These are phyloP conservation scores for Caracal caracal DNA, from an alignment of 2,113 vertebrate species.

Conservation along the genomic window DNA sequence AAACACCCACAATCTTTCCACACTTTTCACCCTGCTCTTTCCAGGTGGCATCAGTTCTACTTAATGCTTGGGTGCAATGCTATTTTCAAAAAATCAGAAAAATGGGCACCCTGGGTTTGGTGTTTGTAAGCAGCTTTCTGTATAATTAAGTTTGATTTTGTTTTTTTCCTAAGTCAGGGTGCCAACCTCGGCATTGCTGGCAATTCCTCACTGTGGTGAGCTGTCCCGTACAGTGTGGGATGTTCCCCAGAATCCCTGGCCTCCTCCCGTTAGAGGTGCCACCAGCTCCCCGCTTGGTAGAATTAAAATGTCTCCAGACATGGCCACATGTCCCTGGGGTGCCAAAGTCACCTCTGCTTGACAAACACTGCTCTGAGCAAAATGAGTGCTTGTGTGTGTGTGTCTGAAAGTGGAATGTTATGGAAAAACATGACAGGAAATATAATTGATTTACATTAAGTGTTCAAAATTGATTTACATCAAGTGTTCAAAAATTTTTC, in stretches of 20 bases:
- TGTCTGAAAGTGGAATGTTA: not conserved
- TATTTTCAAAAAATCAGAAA: not conserved
- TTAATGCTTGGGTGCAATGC: not conserved
- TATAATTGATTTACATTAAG: not conserved
- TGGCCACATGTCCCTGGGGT: too few species aligned
- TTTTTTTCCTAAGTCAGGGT: not conserved
- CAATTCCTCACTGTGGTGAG: not conserved
- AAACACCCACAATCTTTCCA: not conserved
- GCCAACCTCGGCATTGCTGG: not conserved
- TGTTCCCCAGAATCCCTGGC: not conserved
- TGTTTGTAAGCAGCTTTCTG: not conserved
- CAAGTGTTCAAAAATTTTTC: not conserved
- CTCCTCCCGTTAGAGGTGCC: not conserved
- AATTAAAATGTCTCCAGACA: not conserved
- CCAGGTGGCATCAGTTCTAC: not conserved
- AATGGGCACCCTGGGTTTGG: not conserved
- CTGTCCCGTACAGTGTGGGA: fast-evolving
- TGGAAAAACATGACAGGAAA: not conserved
- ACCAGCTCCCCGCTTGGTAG: not conserved
- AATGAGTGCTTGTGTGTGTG: not conserved
- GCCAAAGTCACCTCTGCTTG: not conserved
- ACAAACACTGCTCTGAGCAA: not conserved
- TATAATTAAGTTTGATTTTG: not conserved
- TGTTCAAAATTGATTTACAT: not conserved
- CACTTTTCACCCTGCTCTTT: not conserved